Base-by-base conservation (phyloP, 2,113 vertebrate genomes). In the Ptilorrhoa leucosticta region DNA sequence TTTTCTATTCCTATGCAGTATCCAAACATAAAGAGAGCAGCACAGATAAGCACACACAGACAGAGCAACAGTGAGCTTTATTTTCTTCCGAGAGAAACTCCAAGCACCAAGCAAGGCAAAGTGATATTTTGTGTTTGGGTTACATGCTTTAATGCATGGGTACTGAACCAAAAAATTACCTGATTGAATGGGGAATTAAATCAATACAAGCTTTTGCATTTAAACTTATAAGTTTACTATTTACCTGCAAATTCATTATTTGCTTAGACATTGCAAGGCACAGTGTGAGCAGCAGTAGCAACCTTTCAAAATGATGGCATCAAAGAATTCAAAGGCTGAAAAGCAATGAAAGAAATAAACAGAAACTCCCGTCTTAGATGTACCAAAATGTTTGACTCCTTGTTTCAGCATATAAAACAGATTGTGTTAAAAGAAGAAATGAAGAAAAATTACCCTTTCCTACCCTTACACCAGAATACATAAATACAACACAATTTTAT, bases 121-220 rank as follows among this genome's bases (percentile, higher is more conserved):
- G 70, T 50, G 30, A 6, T 63, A 83, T 54, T 87, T 85, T 94
- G 28, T 70, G 9, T 91, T 78, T 80, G 61, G 53, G 30, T 18
- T 91, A 50, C 37, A 8, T 42, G n/a, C 68, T 85, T 76, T 85
- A 93, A 79, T 87, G 44, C 51, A 57, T 68, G 53, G 56, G 45
- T 87, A 79, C 61, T 72, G 75, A 82, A 83, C 35, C 93, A 73
- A 66, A 93, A 70, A 94, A 95, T 66, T 26, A 44, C 54, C 42
- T 51, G 35, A 63, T 83, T 93, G 90, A 94, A 79, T 51, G 15
- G 37, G 17, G 42, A 79, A 87, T 89, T 66, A 66, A 93, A 93
- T 91, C 87, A 94, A 85, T 90, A 89, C 50, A 86, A 83, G 76
- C n/a, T 92, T 95, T 90, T 93, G 63, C 78, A 91, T 93, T 85